A percentile compares a stretch with the other conserved stretches of the same genome.
Conservation (phyloP, 2,113 vertebrate genomes). For the Pachypanchax playfairii region DNA sequence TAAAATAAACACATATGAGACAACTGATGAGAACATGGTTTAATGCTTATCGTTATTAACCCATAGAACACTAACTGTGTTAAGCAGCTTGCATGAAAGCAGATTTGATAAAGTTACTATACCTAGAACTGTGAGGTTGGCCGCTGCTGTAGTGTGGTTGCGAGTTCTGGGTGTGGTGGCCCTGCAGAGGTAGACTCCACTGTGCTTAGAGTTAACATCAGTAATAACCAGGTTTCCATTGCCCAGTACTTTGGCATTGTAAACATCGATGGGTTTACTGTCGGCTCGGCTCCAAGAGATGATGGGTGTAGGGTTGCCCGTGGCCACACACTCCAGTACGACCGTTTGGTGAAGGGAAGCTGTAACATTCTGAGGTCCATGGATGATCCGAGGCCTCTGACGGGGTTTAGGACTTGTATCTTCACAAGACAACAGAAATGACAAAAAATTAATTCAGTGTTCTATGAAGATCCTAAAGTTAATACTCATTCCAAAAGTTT, state of each 20-base stretch:
- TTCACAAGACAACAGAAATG: constrained; percentile 51
- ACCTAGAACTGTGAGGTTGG: constrained; percentile 90
- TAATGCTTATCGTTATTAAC: not conserved
- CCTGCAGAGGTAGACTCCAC: constrained; percentile 90
- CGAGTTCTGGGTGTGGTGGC: constrained; percentile 94
- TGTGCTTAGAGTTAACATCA: constrained; percentile 84
- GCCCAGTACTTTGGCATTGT: constrained; percentile 91
- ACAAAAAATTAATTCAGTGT: constrained; percentile 1
- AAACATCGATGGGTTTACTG: constrained; percentile 94
- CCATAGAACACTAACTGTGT: not conserved
- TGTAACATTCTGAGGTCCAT: constrained; percentile 90
- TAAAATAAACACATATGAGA: constrained; percentile 53
- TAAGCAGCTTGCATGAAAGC: not conserved
- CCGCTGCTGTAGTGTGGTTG: constrained; percentile 90
- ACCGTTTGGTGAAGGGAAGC: constrained; percentile 86
- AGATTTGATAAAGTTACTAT: constrained; percentile 67
- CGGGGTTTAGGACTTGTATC: constrained; percentile 75
- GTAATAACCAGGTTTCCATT: constrained; percentile 93
- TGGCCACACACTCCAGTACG: constrained; percentile 93
- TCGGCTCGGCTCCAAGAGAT: constrained; percentile 97
- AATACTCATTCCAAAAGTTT: constrained; percentile 3
- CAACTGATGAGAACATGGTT: not conserved
- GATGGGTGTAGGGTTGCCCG: constrained; percentile 91
- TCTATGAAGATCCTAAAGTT: not conserved
- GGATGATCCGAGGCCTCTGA: constrained; percentile 88